Evolutionary conservation across 2,888 invertebrate species (phyloP).

Genomic region (Ormia ochracea): DNA sequence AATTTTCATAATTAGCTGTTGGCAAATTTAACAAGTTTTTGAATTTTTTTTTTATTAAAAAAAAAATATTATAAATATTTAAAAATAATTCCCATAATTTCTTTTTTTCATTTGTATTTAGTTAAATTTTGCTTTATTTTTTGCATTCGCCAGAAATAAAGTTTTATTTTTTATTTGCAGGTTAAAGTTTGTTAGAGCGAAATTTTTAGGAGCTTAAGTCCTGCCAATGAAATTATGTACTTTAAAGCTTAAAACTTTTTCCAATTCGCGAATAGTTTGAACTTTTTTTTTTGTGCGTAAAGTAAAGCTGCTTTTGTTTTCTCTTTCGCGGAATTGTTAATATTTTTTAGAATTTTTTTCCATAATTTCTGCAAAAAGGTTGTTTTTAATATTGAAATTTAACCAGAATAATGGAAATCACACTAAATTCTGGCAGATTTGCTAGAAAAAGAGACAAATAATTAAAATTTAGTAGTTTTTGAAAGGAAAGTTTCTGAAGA

Average conservation of each 20-base stretch:
- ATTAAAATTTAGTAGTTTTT: no score
- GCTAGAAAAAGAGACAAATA: no score
- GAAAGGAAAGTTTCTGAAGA: no score
- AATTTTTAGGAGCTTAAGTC: slow-evolving; percentile 26
- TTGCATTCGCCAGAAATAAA: not conserved
- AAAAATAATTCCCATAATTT: not conserved
- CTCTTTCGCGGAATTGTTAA: not conserved
- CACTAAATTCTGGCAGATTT: no score
- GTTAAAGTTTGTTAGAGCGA: slow-evolving; percentile 16
- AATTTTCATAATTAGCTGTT: no score
- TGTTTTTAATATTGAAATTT: no score
- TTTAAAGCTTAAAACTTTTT: slow-evolving; percentile 48
- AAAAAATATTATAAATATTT: no score
- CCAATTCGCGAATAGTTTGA: not conserved
- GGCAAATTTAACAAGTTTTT: no score
- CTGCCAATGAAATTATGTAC: slow-evolving; percentile 46
- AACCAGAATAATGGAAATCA: no score
- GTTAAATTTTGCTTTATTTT: not conserved
- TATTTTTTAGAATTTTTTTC: not conserved
- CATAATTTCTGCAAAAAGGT: no score
- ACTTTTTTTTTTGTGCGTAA: not conserved
- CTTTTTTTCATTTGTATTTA: not conserved
- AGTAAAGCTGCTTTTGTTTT: not conserved
- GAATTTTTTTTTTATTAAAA: no score
- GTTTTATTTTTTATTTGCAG: not conserved